phyloP scores from a whole-genome alignment of 2,888 invertebrate genomes.

The Phrixothrix hirtus region DNA sequence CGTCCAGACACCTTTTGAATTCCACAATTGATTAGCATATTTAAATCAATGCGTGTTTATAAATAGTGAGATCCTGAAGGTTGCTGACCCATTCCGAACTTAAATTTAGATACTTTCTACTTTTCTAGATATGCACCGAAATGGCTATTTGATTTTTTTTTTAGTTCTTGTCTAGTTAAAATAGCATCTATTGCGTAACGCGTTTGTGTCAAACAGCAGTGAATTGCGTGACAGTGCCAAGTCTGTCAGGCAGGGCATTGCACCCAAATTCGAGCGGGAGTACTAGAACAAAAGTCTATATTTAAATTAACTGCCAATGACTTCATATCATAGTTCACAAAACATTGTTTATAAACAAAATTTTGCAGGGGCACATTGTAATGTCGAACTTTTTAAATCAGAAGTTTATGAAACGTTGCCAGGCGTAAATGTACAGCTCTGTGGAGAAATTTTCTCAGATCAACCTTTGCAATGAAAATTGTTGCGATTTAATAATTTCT shows the following conservation, averaged over 20 bases:
- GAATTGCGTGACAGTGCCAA: slow-evolving; percentile 37
- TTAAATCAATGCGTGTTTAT: slow-evolving; percentile 4
- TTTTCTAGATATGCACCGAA: slow-evolving; percentile 20
- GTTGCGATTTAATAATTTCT: no score
- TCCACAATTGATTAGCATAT: slow-evolving; percentile 2
- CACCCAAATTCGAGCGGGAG: slow-evolving; percentile 37
- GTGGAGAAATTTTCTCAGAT: no score
- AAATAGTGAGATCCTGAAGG: slow-evolving; percentile 15
- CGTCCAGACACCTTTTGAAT: slow-evolving; percentile 3
- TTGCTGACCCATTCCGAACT: slow-evolving; percentile 22
- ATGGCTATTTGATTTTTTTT: slow-evolving; percentile 19
- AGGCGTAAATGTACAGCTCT: no score
- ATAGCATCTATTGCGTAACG: slow-evolving; percentile 33
- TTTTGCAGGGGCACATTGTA: no score
- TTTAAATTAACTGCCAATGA: slow-evolving; percentile 46
- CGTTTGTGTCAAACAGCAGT: slow-evolving; percentile 30
- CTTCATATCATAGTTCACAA: slow-evolving; percentile 34
- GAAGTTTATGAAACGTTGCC: no score
- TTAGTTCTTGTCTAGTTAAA: slow-evolving; percentile 22
- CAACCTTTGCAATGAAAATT: no score
- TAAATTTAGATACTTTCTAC: slow-evolving; percentile 20
- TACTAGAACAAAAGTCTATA: slow-evolving; percentile 44
- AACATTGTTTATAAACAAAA: slow-evolving; percentile 31
- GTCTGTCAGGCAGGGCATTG: slow-evolving; percentile 38
- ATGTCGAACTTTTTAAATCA: no score